phyloP scores from a whole-genome alignment of 1,140 invertebrate species.

The Drosophila lini region DNA sequence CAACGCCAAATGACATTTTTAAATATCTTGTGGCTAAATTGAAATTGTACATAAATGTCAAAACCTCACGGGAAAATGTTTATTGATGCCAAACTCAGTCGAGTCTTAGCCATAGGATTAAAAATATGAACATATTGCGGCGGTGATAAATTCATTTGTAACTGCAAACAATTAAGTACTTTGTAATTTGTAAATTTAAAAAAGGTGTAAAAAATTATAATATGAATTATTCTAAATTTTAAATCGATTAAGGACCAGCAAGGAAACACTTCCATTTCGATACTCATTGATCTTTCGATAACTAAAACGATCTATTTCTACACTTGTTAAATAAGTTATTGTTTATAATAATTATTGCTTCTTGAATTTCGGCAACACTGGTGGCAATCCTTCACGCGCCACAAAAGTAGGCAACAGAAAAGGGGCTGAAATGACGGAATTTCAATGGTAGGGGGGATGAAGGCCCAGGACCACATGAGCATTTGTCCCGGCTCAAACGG shows the following conservation, averaged over 20 bases:
- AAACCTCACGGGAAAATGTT: not conserved
- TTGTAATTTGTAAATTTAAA: not conserved
- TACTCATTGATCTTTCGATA: not conserved
- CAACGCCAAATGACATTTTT: slow-evolving; percentile 9
- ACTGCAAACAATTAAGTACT: not conserved
- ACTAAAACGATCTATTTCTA: not conserved
- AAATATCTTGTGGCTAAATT: slow-evolving; percentile 4
- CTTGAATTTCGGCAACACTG: slow-evolving; percentile 17
- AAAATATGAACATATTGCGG: not conserved
- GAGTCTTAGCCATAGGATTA: not conserved
- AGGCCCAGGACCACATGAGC: slow-evolving; percentile 7
- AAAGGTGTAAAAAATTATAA: too few relatives aligned
- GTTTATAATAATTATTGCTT: not conserved
- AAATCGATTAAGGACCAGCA: not conserved
- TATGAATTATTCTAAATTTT: too few relatives aligned
- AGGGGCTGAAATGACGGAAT: not conserved
- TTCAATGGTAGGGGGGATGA: not conserved
- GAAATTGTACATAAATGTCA: slow-evolving; percentile 16
- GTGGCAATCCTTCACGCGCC: slow-evolving; percentile 36
- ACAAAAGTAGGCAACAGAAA: slow-evolving; percentile 45
- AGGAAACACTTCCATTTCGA: too few relatives aligned
- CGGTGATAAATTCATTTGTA: not conserved
- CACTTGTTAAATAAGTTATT: not conserved
- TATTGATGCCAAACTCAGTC: not conserved
- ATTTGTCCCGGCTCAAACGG: slow-evolving; percentile 32